phyloP scores from a whole-genome alignment of 2,113 vertebrate genomes.

The Delphinapterus leucas region DNA sequence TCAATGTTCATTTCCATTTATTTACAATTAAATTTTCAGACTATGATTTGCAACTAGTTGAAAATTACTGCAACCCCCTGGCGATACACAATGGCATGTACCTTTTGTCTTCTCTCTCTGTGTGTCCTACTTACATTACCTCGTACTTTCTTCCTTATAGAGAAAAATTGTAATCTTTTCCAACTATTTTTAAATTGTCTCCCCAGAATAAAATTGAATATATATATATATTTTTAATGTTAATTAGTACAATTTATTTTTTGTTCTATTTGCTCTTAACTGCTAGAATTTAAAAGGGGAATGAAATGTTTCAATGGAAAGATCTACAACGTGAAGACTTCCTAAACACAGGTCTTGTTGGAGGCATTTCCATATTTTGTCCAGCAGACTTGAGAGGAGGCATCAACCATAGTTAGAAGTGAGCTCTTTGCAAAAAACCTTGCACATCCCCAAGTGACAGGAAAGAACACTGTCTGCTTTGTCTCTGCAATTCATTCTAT shows the following conservation, averaged over 20 bases:
- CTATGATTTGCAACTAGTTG: background rate
- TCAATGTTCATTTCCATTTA: background rate
- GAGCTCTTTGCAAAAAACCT: background rate
- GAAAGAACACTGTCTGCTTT: slow-evolving; percentile 28
- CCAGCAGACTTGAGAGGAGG: background rate
- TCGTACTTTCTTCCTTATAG: background rate
- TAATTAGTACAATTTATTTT: background rate
- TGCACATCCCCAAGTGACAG: background rate
- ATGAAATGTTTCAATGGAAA: background rate
- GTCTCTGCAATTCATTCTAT: background rate
- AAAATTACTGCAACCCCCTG: background rate
- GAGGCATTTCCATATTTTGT: background rate
- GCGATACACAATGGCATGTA: fast-evolving
- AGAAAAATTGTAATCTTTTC: background rate
- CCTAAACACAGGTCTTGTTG: no score
- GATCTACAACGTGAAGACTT: no score
- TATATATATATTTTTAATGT: background rate
- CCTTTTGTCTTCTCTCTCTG: background rate
- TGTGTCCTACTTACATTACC: fast-evolving
- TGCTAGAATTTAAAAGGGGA: background rate
- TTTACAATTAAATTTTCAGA: background rate
- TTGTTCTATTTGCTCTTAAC: background rate
- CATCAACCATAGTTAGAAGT: background rate
- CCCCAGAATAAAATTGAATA: background rate
- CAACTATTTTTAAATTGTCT: background rate